phyloP scores from a whole-genome alignment of 2,797 vertebrate genomes.

The Etheostoma nigrum region DNA sequence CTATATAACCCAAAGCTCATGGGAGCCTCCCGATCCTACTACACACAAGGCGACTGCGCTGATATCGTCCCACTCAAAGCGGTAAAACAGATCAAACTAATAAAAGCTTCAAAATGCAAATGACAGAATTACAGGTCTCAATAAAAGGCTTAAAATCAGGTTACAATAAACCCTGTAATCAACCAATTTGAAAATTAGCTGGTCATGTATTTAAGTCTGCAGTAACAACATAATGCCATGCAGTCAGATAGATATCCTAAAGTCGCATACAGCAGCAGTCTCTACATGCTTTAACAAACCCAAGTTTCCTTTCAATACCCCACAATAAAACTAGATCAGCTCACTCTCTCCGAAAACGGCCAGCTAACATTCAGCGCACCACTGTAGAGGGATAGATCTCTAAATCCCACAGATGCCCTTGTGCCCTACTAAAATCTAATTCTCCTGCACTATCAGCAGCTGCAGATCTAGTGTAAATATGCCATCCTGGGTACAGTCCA shows the following conservation, averaged over 20 bases:
- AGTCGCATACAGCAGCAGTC: constrained; percentile 38
- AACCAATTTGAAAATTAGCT: constrained; percentile 22
- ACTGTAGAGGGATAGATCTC: constrained; percentile 51
- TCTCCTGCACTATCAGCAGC: constrained; percentile 61
- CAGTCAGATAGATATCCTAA: constrained; percentile 34
- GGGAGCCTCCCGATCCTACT: constrained; percentile 52
- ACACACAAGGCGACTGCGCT: constrained; percentile 43
- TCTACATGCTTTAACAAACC: constrained; percentile 34
- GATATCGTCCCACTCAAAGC: constrained; percentile 42
- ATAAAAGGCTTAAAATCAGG: constrained; percentile 30
- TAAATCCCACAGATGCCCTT: constrained; percentile 58
- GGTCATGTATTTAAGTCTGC: constrained; percentile 35
- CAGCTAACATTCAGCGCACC: constrained; percentile 62
- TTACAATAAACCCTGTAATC: constrained; percentile 21
- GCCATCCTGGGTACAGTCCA: constrained; percentile 71
- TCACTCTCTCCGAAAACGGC: constrained; percentile 37
- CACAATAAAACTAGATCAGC: constrained; percentile 39
- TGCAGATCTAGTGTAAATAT: constrained; percentile 66
- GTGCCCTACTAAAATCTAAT: constrained; percentile 53
- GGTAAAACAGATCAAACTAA: constrained; percentile 44
- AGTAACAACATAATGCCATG: constrained; percentile 43
- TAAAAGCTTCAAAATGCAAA: constrained; percentile 37
- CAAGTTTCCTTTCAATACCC: constrained; percentile 48
- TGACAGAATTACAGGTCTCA: constrained; percentile 19
- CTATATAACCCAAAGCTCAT: constrained; percentile 53